Evolutionary conservation across 1,140 invertebrate genomes (phyloP).

Genomic region (Gonioctena quinquepunctata): DNA sequence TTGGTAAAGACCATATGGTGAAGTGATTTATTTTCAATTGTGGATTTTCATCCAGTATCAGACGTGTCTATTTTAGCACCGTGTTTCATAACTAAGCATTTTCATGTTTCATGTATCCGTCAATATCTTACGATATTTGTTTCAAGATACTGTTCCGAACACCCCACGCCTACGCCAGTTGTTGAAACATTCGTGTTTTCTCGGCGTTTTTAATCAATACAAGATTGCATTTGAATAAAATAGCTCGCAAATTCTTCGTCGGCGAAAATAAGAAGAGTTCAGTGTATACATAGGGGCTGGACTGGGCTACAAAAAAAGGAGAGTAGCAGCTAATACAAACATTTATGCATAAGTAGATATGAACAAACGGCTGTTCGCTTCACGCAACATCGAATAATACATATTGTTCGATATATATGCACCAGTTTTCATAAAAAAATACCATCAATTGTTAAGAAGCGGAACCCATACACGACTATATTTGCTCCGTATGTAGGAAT

Average conservation of each 20-base stretch:
- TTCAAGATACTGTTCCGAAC: too few relatives aligned
- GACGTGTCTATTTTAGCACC: too few relatives aligned
- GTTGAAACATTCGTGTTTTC: conserved; percentile 46
- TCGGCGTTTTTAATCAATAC: conserved; percentile 49
- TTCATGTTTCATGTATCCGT: too few relatives aligned
- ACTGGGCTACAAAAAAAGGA: not conserved
- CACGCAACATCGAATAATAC: not conserved
- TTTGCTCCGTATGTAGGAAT: too few relatives aligned
- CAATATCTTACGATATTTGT: too few relatives aligned
- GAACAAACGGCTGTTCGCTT: not conserved
- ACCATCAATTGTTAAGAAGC: too few relatives aligned
- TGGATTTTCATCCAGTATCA: too few relatives aligned
- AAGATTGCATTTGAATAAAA: conserved; percentile 49
- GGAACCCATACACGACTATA: too few relatives aligned
- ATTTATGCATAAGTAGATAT: conserved; percentile 3
- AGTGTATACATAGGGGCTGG: not conserved
- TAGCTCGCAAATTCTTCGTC: conserved; percentile 42
- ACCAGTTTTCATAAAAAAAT: not conserved
- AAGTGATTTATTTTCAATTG: too few relatives aligned
- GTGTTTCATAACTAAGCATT: too few relatives aligned
- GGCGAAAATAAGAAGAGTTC: conserved; percentile 34
- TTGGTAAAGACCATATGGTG: too few relatives aligned
- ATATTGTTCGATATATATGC: not conserved
- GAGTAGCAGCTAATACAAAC: not conserved
- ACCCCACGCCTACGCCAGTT: conserved; percentile 14